These are phyloP conservation scores for Callinectes sapidus DNA, from an alignment of 2,888 invertebrate genomes.

Conservation along the genomic window DNA sequence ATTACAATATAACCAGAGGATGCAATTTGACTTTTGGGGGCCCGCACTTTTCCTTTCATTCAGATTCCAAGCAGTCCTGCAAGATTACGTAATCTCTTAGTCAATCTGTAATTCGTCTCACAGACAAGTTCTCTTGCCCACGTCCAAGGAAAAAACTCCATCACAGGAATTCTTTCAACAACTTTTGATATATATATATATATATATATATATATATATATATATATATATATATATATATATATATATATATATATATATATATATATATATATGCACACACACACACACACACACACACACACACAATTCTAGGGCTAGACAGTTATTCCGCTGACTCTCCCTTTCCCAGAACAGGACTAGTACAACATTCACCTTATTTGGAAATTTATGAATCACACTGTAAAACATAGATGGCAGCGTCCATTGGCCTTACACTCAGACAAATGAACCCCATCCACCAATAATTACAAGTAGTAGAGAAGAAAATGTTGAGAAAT, in stretches of 20 bases:
- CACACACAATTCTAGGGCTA: not conserved
- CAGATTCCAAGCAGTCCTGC: not conserved
- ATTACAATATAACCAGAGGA: not conserved
- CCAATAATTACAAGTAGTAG: not conserved
- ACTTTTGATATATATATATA: not conserved
- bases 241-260: no score
- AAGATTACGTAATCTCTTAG: not conserved
- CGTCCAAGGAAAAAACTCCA: not conserved
- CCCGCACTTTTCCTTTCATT: not conserved
- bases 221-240: no score
- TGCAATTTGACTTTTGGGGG: not conserved
- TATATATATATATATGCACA: no score
- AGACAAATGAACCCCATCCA: not conserved
- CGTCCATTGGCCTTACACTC: not conserved
- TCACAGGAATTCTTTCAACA: not conserved
- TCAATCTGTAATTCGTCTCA: not conserved
- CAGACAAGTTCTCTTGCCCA: not conserved
- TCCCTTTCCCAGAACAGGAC: not conserved
- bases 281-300: no score
- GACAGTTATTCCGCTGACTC: not conserved
- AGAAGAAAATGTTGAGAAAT: conserved; percentile 1
- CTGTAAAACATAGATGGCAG: not conserved
- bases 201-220: no score
- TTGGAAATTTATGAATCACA: not conserved
- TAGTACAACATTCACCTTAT: not conserved